Percentiles rank a stretch among this genome's conserved stretches.
These are phyloP conservation scores for Mionectes olivaceus DNA, from an alignment of 2,797 vertebrate genomes.

Conservation along the genomic window DNA sequence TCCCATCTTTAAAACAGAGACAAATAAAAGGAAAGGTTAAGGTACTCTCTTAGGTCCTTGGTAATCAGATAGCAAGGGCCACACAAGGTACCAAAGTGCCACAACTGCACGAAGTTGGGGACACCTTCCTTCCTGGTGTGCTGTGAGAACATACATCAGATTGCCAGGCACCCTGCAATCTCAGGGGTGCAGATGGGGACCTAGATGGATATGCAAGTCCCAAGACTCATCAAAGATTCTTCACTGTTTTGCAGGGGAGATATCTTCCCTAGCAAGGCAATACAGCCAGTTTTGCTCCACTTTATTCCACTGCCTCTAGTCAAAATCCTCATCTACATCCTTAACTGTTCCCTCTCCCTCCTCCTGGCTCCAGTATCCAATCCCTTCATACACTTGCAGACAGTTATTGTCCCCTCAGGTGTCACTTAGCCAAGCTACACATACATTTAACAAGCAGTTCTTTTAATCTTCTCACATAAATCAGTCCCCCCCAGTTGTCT, in stretches of 20 bases:
- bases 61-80: neutral
- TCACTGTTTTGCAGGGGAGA: neutral
- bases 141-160: neutral
- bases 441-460: constrained; percentile 60
- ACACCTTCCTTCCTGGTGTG: neutral
- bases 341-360: neutral
- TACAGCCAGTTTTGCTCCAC: neutral
- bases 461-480: constrained; percentile 62
- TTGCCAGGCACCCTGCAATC: neutral
- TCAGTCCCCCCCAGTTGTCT: constrained; percentile 44
- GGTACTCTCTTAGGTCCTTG: neutral
- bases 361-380: neutral
- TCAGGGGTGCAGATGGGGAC: neutral
- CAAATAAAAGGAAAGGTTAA: neutral
- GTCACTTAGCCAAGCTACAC: constrained; percentile 62
- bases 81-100: neutral
- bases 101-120: neutral
- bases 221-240: neutral
- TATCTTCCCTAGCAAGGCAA: neutral
- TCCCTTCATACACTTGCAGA: constrained; percentile 29
- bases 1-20: neutral
- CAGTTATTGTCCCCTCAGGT: constrained; percentile 67
- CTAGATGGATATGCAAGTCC: neutral
- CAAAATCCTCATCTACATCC: neutral
- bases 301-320: neutral